A percentile compares a stretch with the other conserved stretches of the same genome.
Conservation (phyloP, 2,888 invertebrate species). For the Dendrolimus houi region DNA sequence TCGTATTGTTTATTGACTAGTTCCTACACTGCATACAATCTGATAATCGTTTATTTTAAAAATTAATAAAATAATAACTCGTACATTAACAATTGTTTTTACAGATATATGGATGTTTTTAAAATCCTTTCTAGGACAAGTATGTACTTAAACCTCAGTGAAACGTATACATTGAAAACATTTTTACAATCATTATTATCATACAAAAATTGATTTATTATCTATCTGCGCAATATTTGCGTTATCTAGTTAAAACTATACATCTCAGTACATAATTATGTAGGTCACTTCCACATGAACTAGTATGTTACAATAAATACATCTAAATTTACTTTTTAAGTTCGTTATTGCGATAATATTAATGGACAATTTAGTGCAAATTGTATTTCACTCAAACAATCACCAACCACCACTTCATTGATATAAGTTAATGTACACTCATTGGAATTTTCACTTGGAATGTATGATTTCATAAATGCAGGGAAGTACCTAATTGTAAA, state of each 20-base stretch:
- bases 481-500: no score
- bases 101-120: no score
- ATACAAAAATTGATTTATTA: constrained; percentile 31
- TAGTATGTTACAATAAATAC: constrained; percentile 30
- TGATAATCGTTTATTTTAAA: no score
- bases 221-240: constrained; percentile 14
- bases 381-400: no score
- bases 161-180: constrained; percentile 43
- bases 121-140: no score
- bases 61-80: no score
- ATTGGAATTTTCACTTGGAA: no score
- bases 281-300: constrained; percentile 7
- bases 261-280: constrained; percentile 24
- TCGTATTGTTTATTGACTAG: background rate
- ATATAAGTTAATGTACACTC: no score
- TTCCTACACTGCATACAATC: no score
- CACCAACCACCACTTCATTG: no score
- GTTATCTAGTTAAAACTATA: constrained; percentile 24
- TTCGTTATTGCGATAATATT: constrained; percentile 46
- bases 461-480: no score
- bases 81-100: no score
- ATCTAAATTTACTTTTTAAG: constrained; percentile 36
- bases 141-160: background rate
- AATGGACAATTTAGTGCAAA: constrained; percentile 45
- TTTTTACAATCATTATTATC: constrained; percentile 55